Conservation (phyloP, 2,888 invertebrate genomes). For the Diploptera punctata region DNA sequence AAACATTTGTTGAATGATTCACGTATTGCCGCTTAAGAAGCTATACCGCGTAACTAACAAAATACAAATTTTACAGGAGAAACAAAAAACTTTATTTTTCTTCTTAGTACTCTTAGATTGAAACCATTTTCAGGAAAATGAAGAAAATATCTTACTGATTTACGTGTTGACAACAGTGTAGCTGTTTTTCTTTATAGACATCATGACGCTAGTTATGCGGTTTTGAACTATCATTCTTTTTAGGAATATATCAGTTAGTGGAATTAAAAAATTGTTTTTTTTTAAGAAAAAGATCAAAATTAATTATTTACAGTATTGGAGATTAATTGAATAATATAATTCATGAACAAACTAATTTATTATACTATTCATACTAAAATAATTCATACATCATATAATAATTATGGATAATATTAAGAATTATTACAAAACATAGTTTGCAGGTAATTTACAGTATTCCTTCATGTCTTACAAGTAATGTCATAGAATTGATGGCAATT, state of each 20-base stretch:
- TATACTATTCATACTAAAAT: too few species aligned
- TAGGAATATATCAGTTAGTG: not conserved
- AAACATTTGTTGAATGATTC: too few species aligned
- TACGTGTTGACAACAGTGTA: not conserved
- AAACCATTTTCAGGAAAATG: not conserved
- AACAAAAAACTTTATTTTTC: conserved; percentile 4
- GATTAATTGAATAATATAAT: too few species aligned
- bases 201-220: not conserved
- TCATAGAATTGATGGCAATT: conserved; percentile 43
- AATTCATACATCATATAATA: too few species aligned
- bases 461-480: conserved; percentile 16
- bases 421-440: too few species aligned
- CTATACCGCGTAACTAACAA: not conserved
- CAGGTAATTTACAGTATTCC: not conserved
- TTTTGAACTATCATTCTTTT: not conserved
- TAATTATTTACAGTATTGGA: not conserved
- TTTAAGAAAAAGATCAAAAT: not conserved
- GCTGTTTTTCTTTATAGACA: not conserved
- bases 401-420: too few species aligned
- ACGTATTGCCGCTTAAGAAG: too few species aligned
- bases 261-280: not conserved
- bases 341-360: too few species aligned
- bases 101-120: not conserved
- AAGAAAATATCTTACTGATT: not conserved
- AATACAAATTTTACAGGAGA: conserved; percentile 5